phyloP scores from a whole-genome alignment of 2,113 vertebrate species.

The Capreolus pygargus region DNA sequence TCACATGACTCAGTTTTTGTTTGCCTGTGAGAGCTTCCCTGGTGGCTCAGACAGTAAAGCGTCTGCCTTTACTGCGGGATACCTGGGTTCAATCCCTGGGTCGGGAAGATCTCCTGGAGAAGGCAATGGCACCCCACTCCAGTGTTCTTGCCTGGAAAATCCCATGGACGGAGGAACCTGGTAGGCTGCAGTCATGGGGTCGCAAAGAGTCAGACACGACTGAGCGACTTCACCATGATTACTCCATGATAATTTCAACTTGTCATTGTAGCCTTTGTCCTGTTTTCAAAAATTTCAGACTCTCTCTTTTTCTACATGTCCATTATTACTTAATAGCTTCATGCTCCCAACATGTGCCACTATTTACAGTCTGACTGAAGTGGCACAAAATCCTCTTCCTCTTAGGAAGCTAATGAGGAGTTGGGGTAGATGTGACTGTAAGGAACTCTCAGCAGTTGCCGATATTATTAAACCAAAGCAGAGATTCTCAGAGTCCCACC shows the following conservation, averaged over 20 bases:
- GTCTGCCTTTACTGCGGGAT: too few relatives aligned
- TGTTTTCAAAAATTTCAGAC: background rate
- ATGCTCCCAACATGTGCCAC: accelerated
- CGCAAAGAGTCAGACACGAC: too few relatives aligned
- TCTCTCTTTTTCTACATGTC: background rate
- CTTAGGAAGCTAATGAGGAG: background rate
- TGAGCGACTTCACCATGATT: background rate
- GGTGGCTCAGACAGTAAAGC: too few relatives aligned
- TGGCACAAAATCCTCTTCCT: background rate
- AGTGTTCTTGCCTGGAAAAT: too few relatives aligned
- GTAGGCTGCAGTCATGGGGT: too few relatives aligned
- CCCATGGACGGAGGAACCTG: too few relatives aligned
- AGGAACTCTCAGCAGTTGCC: background rate
- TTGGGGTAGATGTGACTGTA: background rate
- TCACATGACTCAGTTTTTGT: background rate
- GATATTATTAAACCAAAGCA: background rate
- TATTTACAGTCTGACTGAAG: background rate
- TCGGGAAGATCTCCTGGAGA: too few relatives aligned
- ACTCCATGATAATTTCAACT: background rate
- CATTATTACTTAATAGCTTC: background rate
- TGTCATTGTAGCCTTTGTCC: background rate
- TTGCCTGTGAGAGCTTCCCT: too few relatives aligned
- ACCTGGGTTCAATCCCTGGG: too few relatives aligned
- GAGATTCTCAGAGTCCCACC: background rate
- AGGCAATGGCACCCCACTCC: too few relatives aligned